A percentile compares a stretch with the other conserved stretches of the same genome.
Conservation (phyloP, 2,113 vertebrate genomes). For the Echinops telfairi region DNA sequence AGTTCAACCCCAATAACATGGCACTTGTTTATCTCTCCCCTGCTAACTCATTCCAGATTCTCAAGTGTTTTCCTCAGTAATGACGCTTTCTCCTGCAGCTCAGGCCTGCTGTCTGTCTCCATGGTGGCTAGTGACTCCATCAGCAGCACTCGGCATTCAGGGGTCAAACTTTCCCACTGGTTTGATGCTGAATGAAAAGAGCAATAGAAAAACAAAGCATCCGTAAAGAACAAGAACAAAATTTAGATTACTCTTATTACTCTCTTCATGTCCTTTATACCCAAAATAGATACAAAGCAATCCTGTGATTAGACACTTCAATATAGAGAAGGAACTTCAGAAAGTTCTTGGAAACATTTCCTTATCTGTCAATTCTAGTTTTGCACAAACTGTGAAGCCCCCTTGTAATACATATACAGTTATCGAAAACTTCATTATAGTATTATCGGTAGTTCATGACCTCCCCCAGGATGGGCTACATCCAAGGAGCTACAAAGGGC, state of each 20-base stretch:
- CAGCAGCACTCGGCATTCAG: slow-evolving; percentile 92
- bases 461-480: not conserved
- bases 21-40: slow-evolving; percentile 84
- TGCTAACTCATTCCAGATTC: slow-evolving; percentile 86
- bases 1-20: slow-evolving; percentile 85
- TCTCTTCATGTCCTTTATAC: not conserved
- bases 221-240: slow-evolving; percentile 59
- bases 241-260: not conserved
- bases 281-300: slow-evolving; percentile 44
- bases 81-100: slow-evolving; percentile 94
- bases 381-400: too few species aligned
- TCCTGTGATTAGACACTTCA: not conserved
- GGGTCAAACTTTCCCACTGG: slow-evolving; percentile 93
- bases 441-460: too few species aligned
- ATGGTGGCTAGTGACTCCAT: slow-evolving; percentile 93
- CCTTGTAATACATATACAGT: not conserved
- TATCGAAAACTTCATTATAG: not conserved
- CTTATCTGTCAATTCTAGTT: too few species aligned
- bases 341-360: too few species aligned
- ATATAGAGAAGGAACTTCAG: not conserved
- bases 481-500: not conserved
- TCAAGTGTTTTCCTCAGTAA: slow-evolving; percentile 94
- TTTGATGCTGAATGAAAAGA: slow-evolving; percentile 89
- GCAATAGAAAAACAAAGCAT: not conserved
- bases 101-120: slow-evolving; percentile 94